phyloP scores from a whole-genome alignment of 2,888 invertebrate species.

The Lasius fuliginosus region DNA sequence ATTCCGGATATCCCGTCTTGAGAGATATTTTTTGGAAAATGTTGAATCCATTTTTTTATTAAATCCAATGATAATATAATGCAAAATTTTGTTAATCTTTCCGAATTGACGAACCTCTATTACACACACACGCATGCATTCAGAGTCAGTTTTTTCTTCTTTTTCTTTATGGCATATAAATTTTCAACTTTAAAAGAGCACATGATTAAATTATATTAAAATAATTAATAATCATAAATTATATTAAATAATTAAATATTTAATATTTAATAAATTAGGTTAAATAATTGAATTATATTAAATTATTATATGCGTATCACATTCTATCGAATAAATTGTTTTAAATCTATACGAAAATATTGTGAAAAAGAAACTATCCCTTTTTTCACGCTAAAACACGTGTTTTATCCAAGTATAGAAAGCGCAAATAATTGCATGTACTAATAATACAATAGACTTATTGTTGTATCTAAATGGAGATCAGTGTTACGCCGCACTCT shows the following conservation, averaged over 20 bases:
- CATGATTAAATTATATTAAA: too few relatives aligned
- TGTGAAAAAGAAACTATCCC: neutral
- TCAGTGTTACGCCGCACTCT: conserved; percentile 32
- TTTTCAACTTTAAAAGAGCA: too few relatives aligned
- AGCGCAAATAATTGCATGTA: neutral
- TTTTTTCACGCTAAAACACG: neutral
- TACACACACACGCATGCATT: too few relatives aligned
- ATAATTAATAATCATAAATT: too few relatives aligned
- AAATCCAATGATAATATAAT: neutral
- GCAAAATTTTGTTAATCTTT: neutral
- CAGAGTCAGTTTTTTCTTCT: too few relatives aligned
- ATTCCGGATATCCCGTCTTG: neutral
- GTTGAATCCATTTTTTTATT: neutral
- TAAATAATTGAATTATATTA: too few relatives aligned
- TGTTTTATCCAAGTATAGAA: neutral
- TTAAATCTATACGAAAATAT: neutral
- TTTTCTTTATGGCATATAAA: too few relatives aligned
- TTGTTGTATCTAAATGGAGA: conserved; percentile 36
- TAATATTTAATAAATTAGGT: too few relatives aligned
- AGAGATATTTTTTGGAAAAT: neutral
- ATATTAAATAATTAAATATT: too few relatives aligned
- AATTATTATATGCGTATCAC: neutral
- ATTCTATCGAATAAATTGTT: neutral
- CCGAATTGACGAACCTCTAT: too few relatives aligned
- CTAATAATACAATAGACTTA: conserved; percentile 16